phyloP scores from a whole-genome alignment of 2,888 invertebrate species.

The Sympetrum striolatum region DNA sequence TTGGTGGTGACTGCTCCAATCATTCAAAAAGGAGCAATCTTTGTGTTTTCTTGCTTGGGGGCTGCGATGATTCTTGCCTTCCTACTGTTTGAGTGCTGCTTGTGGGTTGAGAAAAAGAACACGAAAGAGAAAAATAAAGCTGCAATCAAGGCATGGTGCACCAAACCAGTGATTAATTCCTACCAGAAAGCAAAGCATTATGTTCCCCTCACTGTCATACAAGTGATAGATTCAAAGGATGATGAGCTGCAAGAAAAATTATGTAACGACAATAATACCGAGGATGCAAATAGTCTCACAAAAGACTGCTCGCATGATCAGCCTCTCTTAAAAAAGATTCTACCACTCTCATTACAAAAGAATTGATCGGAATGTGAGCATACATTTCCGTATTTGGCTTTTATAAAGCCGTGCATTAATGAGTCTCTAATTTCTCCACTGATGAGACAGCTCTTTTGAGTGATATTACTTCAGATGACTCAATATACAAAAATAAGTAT shows the following conservation, averaged over 20 bases:
- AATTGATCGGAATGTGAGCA: neutral
- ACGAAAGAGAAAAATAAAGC: neutral
- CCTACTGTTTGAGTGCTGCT: neutral
- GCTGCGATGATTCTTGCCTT: neutral
- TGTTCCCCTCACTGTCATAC: neutral
- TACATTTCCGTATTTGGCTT: neutral
- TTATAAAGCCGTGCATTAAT: conserved; percentile 22
- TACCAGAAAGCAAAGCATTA: neutral
- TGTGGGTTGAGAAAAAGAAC: neutral
- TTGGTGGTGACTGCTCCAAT: conserved; percentile 3
- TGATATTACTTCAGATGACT: neutral
- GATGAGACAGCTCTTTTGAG: neutral
- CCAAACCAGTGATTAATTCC: neutral
- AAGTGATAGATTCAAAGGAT: neutral
- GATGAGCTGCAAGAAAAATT: neutral
- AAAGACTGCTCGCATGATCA: neutral
- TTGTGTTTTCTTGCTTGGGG: neutral
- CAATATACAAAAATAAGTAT: neutral
- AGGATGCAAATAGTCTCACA: neutral
- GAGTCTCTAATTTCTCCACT: neutral
- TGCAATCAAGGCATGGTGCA: neutral
- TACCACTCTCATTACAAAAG: neutral
- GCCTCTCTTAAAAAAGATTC: neutral
- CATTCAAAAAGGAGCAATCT: conserved; percentile 12
- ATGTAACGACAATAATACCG: neutral